Evolutionary conservation across 1,140 invertebrate species (phyloP), one percentile per base, ranked within the genome.

Genomic region (Papilio aristodemus): DNA sequence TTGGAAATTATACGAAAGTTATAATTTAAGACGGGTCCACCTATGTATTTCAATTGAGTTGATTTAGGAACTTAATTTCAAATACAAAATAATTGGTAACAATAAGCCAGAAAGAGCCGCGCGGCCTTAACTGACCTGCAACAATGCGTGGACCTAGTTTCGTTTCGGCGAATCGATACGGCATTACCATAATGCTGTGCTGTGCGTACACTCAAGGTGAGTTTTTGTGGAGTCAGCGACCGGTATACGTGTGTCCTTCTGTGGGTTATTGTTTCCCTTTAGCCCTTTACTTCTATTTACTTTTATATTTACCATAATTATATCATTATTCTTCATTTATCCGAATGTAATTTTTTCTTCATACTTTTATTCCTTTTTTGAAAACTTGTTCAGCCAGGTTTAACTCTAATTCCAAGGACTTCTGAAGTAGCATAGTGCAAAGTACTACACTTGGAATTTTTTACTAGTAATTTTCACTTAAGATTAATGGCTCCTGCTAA

Each of bases 151-250:
- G 41, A 63, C 69, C 73, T 79, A 75, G 70, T 68, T 77, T 70
- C 37, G 60, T 57, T 76, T 79, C 71, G 70, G 46, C 60, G 72
- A 77, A 78, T 71, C 70, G 62, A 73, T 69, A 46, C 41, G 59
- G 58, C 54, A 76, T 78, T 74, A 72, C 19, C 74, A 73, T 75
- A 72, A 74, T 71, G 70, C 64, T 63, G 41, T 71, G 70, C 64
- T 63, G 41, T 63, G 71, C 70, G 62, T 70, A 59, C 66, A 76
- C 74, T 78, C 76, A 81, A 81, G 76, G 82, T 76, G 75, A 81
- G 57, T 38, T 50, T 37, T 43, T 54, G 38, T 32, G 39, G 70
- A 70, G 79, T 78, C 79, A 77, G 66, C 73, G 80, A 78, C 77
- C 80, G 72, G 32, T 70, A 70, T 71, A 82, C 6, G 6, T 75